Conservation (phyloP, 2,797 vertebrate species). For the Myripristis murdjan region DNA sequence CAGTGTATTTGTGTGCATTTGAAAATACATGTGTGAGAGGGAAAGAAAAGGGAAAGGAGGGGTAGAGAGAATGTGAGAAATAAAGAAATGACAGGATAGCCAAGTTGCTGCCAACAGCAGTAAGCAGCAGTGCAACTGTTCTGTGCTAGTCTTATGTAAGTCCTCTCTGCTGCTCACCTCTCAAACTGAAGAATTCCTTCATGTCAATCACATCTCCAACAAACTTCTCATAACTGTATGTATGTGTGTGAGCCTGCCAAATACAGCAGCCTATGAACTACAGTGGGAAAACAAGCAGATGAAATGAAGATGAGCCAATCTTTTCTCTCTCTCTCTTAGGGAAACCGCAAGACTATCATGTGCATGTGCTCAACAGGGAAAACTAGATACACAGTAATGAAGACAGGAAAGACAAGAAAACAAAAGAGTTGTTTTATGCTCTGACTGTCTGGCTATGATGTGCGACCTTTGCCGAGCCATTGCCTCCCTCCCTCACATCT, state of each 20-base stretch:
- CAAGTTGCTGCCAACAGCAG: conserved; percentile 30
- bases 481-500: conserved; percentile 41
- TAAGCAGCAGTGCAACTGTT: not conserved
- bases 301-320: not conserved
- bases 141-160: conserved; percentile 61
- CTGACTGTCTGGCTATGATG: conserved; percentile 22
- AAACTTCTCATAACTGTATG: not conserved
- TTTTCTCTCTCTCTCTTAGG: not conserved
- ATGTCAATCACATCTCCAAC: conserved; percentile 32
- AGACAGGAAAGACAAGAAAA: not conserved
- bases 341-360: not conserved
- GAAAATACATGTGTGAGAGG: conserved; percentile 2
- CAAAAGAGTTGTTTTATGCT: conserved; percentile 18
- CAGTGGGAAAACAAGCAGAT: not conserved
- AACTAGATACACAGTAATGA: not conserved
- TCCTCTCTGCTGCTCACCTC: conserved; percentile 36
- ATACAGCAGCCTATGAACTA: conserved; percentile 8
- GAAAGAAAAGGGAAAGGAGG: conserved; percentile 13
- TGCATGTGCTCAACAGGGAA: not conserved
- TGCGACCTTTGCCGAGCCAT: conserved; percentile 60
- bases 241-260: not conserved
- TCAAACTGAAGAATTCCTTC: conserved; percentile 36
- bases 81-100: conserved; percentile 34
- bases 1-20: conserved; percentile 35
- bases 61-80: not conserved